Evolutionary conservation across 35 echinoderm and acorn worm genomes (phyloP), one percentile per base, ranked within the genome.

Genomic region (Patiria miniata): DNA sequence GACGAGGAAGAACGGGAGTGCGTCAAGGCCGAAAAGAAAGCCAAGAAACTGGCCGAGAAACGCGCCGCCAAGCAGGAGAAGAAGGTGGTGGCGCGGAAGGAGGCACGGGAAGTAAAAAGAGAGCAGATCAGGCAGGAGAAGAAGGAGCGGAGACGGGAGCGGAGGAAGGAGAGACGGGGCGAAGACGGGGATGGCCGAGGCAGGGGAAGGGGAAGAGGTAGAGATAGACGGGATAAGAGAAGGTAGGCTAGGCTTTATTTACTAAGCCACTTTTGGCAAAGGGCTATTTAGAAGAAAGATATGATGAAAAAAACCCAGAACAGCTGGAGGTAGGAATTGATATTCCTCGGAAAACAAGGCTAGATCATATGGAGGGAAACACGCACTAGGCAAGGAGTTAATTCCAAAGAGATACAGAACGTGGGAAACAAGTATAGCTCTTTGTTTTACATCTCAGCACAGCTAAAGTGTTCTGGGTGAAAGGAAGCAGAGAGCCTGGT

Each of bases 11-110:
- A 85, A 34, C 69, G 61, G 30, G 36, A 33, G 37, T 36, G 47
- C 14, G 22, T 85, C 36, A 91, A 77, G 26, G 82, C 65, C 9
- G 34, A 85, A 32, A 91, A 91, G 82, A 85, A 85, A 34, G 42
- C 68, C 34, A 26, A 38, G 16, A 83, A 40, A 23, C 54, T 78
- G 37, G 10, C 56, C 15, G 53, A 56, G 14, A 91, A 91, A 57
- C 28, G 53, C n/a, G 50, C 51, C 10, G 69, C 77, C 29, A 86
- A 85, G 37, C 78, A 85, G 61, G 21, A 90, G 44, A 33, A 82
- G 39, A 94, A 94, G 22, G 61, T 82, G 22, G 44, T 86, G 42
- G 78, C 56, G 18, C 30, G 51, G 53, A 90, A 94, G 61, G 88
- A 85, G 61, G 77, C 58, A 1, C 82, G 79, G 83, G 55, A 90